Percentiles rank a stretch among this genome's conserved stretches.
Conservation (phyloP, 1,140 invertebrate species). For the Ephestia elutella region DNA sequence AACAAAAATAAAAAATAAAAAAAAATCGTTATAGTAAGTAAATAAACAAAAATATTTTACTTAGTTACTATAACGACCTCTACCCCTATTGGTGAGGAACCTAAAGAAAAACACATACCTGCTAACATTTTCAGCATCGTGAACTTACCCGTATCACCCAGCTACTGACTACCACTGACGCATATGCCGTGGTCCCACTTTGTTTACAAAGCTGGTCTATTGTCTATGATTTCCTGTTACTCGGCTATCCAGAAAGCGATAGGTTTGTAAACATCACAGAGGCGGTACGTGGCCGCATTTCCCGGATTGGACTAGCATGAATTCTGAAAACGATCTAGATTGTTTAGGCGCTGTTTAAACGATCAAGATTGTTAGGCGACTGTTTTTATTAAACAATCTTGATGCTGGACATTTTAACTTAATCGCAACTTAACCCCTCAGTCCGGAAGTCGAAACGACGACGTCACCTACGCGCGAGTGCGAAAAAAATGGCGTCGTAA, state of each 20-base stretch:
- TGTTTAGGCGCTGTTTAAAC: not conserved
- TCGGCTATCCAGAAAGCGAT: slow-evolving; percentile 1
- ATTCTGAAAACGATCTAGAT: slow-evolving; percentile 15
- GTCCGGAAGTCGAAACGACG: too few relatives aligned
- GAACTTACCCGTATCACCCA: not conserved
- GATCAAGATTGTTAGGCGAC: too few relatives aligned
- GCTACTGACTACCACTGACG: not conserved
- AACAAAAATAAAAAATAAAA: too few relatives aligned
- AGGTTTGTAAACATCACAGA: slow-evolving; percentile 10
- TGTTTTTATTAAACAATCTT: too few relatives aligned
- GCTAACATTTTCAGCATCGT: not conserved
- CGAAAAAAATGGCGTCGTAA: too few relatives aligned
- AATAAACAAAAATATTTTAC: too few relatives aligned
- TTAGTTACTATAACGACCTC: too few relatives aligned
- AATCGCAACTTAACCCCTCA: too few relatives aligned
- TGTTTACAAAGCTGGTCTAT: slow-evolving; percentile 1
- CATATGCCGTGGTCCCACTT: not conserved
- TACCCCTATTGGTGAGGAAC: too few relatives aligned
- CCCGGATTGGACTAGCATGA: not conserved
- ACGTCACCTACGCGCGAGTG: too few relatives aligned
- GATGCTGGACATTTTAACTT: too few relatives aligned
- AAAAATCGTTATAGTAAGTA: too few relatives aligned
- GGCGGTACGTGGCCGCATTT: slow-evolving; percentile 13
- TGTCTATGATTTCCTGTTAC: not conserved
- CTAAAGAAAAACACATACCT: not conserved